Evolutionary conservation across 2,113 vertebrate genomes (phyloP).

Genomic region (Microtus montanus): DNA sequence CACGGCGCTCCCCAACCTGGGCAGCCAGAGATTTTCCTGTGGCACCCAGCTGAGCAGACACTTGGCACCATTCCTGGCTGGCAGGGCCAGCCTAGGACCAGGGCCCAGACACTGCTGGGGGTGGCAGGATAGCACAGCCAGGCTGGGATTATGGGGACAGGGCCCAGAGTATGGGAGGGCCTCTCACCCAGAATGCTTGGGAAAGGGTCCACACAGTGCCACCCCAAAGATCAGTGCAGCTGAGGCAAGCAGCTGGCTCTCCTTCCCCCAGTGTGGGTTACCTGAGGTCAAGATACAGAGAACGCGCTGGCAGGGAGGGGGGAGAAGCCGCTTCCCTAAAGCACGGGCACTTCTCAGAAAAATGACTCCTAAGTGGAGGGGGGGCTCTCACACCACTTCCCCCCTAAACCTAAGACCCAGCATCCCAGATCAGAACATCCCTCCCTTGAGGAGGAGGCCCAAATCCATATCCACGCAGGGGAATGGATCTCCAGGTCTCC

Average conservation of each 20-base stretch:
- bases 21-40: slow-evolving; percentile 69
- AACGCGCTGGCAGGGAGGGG: not conserved
- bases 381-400: slow-evolving; percentile 70
- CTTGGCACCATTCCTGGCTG: slow-evolving; percentile 76
- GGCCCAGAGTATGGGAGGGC: not conserved
- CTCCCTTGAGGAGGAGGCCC: slow-evolving; percentile 24
- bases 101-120: slow-evolving; percentile 73
- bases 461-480: not conserved
- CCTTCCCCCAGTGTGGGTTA: slow-evolving; percentile 70
- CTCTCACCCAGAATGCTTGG: slow-evolving; percentile 43
- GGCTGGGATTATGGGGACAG: slow-evolving; percentile 37
- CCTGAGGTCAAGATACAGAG: slow-evolving; percentile 75
- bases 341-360: slow-evolving; percentile 79
- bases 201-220: slow-evolving; percentile 18
- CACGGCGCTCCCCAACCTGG: slow-evolving; percentile 75
- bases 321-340: slow-evolving; percentile 77
- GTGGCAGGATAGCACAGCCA: slow-evolving; percentile 54
- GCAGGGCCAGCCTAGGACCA: slow-evolving; percentile 72
- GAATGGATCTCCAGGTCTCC: slow-evolving; percentile 28
- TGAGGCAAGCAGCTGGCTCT: slow-evolving; percentile 60
- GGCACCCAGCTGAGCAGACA: slow-evolving; percentile 77
- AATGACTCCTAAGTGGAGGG: slow-evolving; percentile 61
- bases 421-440: slow-evolving; percentile 47
- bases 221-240: slow-evolving; percentile 4
- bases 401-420: slow-evolving; percentile 54